Evolutionary conservation across 2,113 vertebrate species (phyloP).

Genomic region (Hippolais icterina): DNA sequence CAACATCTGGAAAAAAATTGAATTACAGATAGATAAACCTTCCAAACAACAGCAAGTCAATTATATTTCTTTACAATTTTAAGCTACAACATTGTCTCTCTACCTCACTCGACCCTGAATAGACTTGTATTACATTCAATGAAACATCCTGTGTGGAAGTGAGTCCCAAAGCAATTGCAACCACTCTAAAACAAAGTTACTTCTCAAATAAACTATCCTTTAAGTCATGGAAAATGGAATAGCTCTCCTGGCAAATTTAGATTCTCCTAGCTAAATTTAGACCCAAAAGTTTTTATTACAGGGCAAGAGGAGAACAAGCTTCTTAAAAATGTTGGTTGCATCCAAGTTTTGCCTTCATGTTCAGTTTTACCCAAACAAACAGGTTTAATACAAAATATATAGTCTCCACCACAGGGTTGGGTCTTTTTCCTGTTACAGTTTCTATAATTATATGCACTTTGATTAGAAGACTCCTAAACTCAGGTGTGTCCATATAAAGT

Average conservation of each 20-base stretch:
- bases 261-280: background rate
- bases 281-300: background rate
- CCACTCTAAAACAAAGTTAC: background rate
- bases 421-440: background rate
- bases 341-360: background rate
- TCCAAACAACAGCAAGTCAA: background rate
- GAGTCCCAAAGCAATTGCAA: background rate
- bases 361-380: background rate
- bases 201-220: background rate
- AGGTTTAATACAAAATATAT: background rate
- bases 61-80: background rate
- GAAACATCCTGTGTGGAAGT: background rate
- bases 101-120: background rate
- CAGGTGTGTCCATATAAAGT: background rate
- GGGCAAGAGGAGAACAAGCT: background rate
- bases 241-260: background rate
- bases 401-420: background rate
- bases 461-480: background rate
- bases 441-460: background rate
- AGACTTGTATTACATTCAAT: background rate
- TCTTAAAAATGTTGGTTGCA: background rate
- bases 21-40: background rate
- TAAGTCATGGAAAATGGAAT: background rate
- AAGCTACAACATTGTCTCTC: background rate
- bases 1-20: background rate